Evolutionary conservation across 2,113 vertebrate genomes (phyloP).

Genomic region (Bufo gargarizans): DNA sequence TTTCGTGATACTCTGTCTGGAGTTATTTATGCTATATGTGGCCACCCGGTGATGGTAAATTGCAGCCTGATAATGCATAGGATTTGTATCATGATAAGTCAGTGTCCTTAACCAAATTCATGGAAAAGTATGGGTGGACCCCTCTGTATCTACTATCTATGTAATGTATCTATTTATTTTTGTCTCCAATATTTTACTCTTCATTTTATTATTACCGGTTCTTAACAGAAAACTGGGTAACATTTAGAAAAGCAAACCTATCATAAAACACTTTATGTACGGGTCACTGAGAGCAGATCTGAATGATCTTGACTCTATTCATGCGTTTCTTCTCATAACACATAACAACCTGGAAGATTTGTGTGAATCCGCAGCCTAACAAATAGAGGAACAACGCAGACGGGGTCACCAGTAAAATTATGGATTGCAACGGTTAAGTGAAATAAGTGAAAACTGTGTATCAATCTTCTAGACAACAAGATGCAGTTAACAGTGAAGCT

Average conservation of each 20-base stretch:
- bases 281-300: background rate
- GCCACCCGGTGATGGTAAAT: too few relatives aligned
- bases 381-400: background rate
- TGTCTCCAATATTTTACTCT: background rate
- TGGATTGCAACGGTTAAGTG: conserved; percentile 10
- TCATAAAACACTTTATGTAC: conserved; percentile 10
- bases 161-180: too few relatives aligned
- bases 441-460: conserved; percentile 11
- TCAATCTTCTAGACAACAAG: conserved; percentile 35
- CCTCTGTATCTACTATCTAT: too few relatives aligned
- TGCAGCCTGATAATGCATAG: too few relatives aligned
- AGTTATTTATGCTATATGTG: too few relatives aligned
- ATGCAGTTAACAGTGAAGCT: conserved; percentile 15
- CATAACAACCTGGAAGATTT: conserved; percentile 7
- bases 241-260: conserved; percentile 5
- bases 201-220: background rate
- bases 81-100: too few relatives aligned
- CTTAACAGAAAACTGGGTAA: background rate
- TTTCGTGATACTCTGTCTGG: too few relatives aligned
- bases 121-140: too few relatives aligned
- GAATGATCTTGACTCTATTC: background rate
- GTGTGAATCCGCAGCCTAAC: background rate
- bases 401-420: conserved; percentile 10
- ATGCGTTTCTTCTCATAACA: conserved; percentile 3
- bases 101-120: too few relatives aligned